These are phyloP conservation scores for Hippolais icterina DNA, from an alignment of 2,113 vertebrate species.

Conservation along the genomic window DNA sequence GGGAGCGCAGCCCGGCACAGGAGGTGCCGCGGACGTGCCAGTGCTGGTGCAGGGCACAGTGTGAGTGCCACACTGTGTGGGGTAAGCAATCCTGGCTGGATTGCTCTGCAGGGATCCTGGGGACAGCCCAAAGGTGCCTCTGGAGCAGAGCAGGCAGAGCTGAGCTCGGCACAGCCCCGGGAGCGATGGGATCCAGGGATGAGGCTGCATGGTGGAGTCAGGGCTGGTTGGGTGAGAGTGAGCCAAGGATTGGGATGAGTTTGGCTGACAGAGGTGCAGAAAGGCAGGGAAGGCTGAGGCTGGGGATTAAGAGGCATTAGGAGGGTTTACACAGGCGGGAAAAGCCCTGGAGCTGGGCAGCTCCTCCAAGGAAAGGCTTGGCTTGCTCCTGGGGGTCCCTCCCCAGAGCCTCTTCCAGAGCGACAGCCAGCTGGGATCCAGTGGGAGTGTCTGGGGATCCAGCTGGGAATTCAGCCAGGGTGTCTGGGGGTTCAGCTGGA, in stretches of 20 bases:
- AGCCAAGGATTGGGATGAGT: background rate
- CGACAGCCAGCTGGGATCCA: background rate
- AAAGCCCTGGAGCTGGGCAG: background rate
- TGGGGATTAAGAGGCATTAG: background rate
- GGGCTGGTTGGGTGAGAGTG: fast-evolving
- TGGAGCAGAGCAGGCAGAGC: background rate
- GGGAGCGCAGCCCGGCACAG: fast-evolving
- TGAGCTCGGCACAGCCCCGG: background rate
- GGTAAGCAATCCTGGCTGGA: background rate
- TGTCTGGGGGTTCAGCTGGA: background rate
- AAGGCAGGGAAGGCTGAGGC: background rate
- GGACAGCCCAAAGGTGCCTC: background rate
- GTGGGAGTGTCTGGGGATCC: background rate
- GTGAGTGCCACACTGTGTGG: background rate
- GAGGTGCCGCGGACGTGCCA: background rate
- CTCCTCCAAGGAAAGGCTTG: background rate
- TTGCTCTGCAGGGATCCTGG: background rate
- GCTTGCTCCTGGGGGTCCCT: background rate
- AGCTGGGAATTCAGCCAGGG: background rate
- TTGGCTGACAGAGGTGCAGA: background rate
- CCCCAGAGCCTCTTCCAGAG: background rate
- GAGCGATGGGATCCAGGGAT: background rate
- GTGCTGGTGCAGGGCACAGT: background rate
- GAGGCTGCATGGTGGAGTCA: fast-evolving
- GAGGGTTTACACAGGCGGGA: background rate